Conservation (phyloP, 2,113 vertebrate species). For the Gallinago media region DNA sequence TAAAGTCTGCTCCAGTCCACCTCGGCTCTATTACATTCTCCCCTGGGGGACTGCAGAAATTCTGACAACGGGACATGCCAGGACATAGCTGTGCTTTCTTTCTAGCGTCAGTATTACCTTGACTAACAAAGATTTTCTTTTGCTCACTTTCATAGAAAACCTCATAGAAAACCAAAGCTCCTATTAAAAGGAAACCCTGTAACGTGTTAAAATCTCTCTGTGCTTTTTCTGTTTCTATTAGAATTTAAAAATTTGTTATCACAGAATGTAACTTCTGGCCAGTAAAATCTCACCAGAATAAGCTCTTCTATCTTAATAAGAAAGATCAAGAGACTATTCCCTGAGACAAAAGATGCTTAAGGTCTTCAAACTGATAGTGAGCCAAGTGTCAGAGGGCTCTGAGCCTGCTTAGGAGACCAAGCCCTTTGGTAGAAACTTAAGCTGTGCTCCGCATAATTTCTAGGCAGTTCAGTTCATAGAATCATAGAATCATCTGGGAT, state of each 20-base stretch:
- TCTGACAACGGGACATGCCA: neutral
- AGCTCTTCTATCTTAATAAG: neutral
- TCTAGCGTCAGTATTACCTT: neutral
- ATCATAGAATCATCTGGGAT: no score
- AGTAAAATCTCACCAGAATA: neutral
- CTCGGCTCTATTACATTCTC: neutral
- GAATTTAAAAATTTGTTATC: neutral
- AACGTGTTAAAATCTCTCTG: neutral
- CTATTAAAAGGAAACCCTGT: neutral
- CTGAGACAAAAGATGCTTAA: neutral
- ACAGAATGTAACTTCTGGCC: neutral
- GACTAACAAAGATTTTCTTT: neutral
- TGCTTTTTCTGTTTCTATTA: neutral
- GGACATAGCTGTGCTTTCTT: neutral
- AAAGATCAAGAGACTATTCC: neutral
- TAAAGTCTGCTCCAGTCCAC: neutral
- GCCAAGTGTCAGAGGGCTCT: neutral
- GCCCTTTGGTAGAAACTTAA: neutral
- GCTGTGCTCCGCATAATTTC: neutral
- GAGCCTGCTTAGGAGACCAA: neutral
- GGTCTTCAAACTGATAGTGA: neutral
- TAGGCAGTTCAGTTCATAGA: no score
- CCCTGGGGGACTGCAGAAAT: neutral
- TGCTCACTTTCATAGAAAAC: neutral
- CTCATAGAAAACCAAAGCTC: neutral